Base-by-base conservation (phyloP, 2,797 vertebrate genomes). In the Melanotaenia nigrans region DNA sequence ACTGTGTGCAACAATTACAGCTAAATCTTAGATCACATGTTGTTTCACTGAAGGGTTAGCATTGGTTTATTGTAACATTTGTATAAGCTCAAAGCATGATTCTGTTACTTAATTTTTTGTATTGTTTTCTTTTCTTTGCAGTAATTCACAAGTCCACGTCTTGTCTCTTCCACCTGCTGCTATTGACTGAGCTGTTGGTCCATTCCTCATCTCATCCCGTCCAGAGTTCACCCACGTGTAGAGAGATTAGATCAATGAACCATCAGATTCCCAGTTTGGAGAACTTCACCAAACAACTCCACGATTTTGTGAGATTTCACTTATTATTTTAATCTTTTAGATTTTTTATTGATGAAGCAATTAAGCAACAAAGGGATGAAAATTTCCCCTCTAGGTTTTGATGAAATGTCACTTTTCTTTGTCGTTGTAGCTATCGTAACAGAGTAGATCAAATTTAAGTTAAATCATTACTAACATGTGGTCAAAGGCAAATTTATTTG, bases 81-180 rank as follows among this genome's bases (percentile, higher is more conserved):
- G 32, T 36, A 33, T 35, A 66, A 35, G 47, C 28, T 7, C 0
- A 36, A 9, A 28, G 9, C 5, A 0, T 49, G n/a, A 61, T 3
- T 60, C 10, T 25, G 8, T 16, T 30, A 18, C 16, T 25, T 0
- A 38, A 0, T 61, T 55, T 32, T 62, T 38, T 33, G 18, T 25
- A 9, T 45, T n/a, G 24, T 16, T 58, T 24, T 64, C 36, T 64
- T 83, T 14, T 80, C 45, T 80, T 80, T 45, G 35, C 88, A 94
- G 92, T 90, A 1, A 69, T 84, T 9, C 56, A 60, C 5, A 69
- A 77, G 68, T 58, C 65, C 64, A n/a, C 57, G 54, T 35, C 71
- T 20, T 61, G 61, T 69, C 67, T 92, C 7, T 65, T 93, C 61
- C 74, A 61, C 74, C 61, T 94, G 83, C 81, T 93, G 85, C 80